Evolutionary conservation across 2,113 vertebrate genomes (phyloP).

Genomic region (Rattus rattus): DNA sequence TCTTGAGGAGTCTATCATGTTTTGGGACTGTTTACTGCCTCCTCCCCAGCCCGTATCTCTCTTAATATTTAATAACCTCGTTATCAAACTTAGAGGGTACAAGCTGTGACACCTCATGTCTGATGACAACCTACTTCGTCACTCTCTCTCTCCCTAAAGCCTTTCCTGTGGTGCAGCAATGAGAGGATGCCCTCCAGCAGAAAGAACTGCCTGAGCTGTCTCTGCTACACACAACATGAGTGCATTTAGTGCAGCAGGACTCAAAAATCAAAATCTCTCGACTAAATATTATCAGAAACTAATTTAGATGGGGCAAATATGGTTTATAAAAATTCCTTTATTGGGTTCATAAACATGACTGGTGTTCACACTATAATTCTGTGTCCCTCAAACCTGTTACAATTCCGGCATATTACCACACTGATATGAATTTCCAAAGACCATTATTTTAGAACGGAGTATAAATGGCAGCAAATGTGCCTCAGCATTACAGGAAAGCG

Average conservation of each 20-base stretch:
- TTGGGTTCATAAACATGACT: neutral
- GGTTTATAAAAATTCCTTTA: conserved; percentile 4
- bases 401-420: neutral
- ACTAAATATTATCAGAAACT: conserved; percentile 19
- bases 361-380: neutral
- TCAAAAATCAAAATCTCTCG: neutral
- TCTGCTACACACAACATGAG: neutral
- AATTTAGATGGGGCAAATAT: conserved; percentile 35
- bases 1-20: neutral
- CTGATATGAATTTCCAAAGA: neutral
- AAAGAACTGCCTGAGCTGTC: too few species aligned
- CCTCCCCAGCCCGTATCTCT: neutral
- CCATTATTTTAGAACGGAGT: neutral
- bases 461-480: neutral
- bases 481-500: neutral
- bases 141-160: neutral
- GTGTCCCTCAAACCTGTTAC: too few species aligned
- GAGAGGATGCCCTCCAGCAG: neutral
- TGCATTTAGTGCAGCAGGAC: neutral
- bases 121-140: neutral
- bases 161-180: neutral
- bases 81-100: neutral
- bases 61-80: neutral
- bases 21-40: neutral
- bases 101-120: neutral